Base-by-base conservation (phyloP, 2,888 invertebrate genomes). In the Stenchaetothrips biformis region DNA sequence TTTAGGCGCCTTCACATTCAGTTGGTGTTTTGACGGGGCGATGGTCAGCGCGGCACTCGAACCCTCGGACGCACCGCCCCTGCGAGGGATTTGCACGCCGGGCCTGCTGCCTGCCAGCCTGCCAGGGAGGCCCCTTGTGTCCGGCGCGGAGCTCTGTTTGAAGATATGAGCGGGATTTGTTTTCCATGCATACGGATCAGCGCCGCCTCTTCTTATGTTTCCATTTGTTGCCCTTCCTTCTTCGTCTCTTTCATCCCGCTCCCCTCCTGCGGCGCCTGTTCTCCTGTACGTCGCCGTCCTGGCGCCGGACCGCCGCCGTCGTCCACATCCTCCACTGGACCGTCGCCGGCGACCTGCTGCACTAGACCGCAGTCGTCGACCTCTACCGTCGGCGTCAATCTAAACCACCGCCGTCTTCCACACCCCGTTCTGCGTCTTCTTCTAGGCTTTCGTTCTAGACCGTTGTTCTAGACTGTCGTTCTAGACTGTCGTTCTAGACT, bases 1-100 rank as follows among this genome's bases (percentile, higher is more conserved):
- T 37, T 37, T 37, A 37, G 37, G 37, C 82, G 82, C 82, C 83
- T 83, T 85, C 84, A 85, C 85, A 85, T 85, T 85, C 85, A 85
- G 85, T 86, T 85, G 86, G 86, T 85, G 84, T 84, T 83, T 82
- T 83, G 84, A 83, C 84, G 84, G 84, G 83, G 83, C 83, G 84
- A 74, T 74, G 67, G 67, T 74, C 67, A 74, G 67, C 25, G 21
- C 59, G 59, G 59, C 59, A n/a, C n/a, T n/a, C n/a, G n/a, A 37
- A 37, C 37, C 37, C 37, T 37, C 37, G 37, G 37, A 37, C 37
- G 53, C 9, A 13, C 16, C 53, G 53, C 9, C 53, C 53, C 53
- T 74, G 21, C 67, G 2, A 37, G 37, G 37, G 37, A 37, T 37
- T 37, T 37, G 37, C 37, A 37, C 67, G 9, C 21, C 7, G 67